Evolutionary conservation across 2,888 invertebrate genomes (phyloP).

Genomic region (Spicauda simplicius): DNA sequence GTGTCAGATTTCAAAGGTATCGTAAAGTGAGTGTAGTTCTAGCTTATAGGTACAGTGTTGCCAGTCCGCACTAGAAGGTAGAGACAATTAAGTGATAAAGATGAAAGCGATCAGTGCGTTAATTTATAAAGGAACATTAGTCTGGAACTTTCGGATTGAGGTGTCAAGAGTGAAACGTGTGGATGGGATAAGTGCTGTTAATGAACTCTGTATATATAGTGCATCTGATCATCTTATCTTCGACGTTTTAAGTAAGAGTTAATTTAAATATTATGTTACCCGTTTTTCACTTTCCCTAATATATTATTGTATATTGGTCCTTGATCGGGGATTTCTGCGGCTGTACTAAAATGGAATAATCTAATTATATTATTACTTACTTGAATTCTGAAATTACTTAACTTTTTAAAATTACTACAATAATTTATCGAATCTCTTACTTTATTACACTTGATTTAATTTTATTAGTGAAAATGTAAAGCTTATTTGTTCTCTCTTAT

Average conservation of each 20-base stretch:
- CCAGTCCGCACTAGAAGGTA: slow-evolving; percentile 17
- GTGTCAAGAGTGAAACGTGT: slow-evolving; percentile 3
- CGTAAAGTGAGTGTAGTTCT: neutral
- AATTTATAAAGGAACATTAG: slow-evolving; percentile 17
- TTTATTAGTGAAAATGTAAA: slow-evolving; percentile 15
- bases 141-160: slow-evolving; percentile 1
- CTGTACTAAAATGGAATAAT: slow-evolving; percentile 31
- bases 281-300: slow-evolving; percentile 9
- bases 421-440: slow-evolving; percentile 2
- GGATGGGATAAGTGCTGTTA: slow-evolving; percentile 28
- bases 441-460: slow-evolving; percentile 23
- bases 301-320: slow-evolving; percentile 32
- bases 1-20: neutral
- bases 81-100: slow-evolving; percentile 14
- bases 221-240: slow-evolving; percentile 20
- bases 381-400: slow-evolving; percentile 31
- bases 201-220: slow-evolving; percentile 27
- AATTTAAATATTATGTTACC: slow-evolving; percentile 60
- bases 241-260: slow-evolving; percentile 22
- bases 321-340: slow-evolving; percentile 43
- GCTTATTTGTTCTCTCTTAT: slow-evolving; percentile 23
- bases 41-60: neutral
- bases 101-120: slow-evolving; percentile 15
- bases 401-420: slow-evolving; percentile 7
- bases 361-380: slow-evolving; percentile 1